These are phyloP conservation scores for Pediacus dermestoides DNA, from an alignment of 2,888 invertebrate species.

Conservation along the genomic window DNA sequence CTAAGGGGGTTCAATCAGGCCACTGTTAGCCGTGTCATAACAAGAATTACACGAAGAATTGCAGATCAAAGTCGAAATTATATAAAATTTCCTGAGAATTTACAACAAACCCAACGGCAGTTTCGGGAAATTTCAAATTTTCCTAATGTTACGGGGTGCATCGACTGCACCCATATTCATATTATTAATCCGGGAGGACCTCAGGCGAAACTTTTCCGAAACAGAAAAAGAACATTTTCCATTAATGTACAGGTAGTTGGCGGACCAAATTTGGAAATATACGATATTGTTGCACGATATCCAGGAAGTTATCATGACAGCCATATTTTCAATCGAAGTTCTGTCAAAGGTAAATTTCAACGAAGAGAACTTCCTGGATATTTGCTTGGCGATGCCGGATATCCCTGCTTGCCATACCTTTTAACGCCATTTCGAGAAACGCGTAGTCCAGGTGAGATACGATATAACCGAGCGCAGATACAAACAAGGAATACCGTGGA, in stretches of 20 bases:
- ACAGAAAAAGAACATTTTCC: conserved; percentile 4
- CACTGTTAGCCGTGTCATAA: conserved; percentile 13
- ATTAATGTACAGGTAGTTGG: conserved; percentile 6
- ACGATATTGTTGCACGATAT: conserved; percentile 12
- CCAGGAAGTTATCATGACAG: conserved; percentile 13
- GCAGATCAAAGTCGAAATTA: conserved; percentile 12
- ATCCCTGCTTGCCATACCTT: no score
- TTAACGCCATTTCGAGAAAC: no score
- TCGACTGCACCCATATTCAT: no score
- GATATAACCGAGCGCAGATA: conserved; percentile 6
- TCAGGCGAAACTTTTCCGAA: no score
- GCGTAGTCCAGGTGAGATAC: not conserved
- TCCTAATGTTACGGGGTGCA: no score
- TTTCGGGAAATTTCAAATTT: conserved; percentile 10
- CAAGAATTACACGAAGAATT: conserved; percentile 10
- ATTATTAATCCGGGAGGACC: no score
- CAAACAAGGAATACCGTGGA: not conserved
- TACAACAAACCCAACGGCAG: conserved; percentile 5
- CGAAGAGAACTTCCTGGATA: no score
- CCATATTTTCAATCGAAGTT: conserved; percentile 14
- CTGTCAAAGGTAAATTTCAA: conserved; percentile 14
- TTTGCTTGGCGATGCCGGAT: no score
- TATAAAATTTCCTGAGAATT: conserved; percentile 13
- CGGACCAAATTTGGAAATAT: conserved; percentile 8
- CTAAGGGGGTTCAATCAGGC: conserved; percentile 12